These are phyloP conservation scores for Protomyctophum bolini DNA, from an alignment of 2,113 vertebrate species.

Conservation along the genomic window DNA sequence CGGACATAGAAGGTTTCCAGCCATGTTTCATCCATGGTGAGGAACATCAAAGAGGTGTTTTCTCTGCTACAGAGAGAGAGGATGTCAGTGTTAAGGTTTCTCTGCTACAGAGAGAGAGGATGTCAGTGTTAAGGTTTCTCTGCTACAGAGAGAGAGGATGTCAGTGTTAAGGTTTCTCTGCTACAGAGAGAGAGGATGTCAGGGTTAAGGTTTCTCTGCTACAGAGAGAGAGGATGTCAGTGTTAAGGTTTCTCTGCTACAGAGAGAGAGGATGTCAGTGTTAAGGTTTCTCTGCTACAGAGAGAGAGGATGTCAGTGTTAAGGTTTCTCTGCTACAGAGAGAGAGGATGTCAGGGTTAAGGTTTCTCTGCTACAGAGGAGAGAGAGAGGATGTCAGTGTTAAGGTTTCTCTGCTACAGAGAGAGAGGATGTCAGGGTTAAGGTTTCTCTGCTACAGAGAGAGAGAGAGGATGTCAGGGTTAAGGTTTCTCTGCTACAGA, in stretches of 20 bases:
- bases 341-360: too few species aligned
- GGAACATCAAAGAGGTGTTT: constrained; percentile 59
- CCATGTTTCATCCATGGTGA: constrained; percentile 44
- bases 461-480: too few species aligned
- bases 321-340: background rate
- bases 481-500: constrained; percentile 2
- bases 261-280: too few species aligned
- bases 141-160: background rate
- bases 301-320: too few species aligned
- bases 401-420: constrained; percentile 1
- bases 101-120: background rate
- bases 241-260: constrained; percentile 12
- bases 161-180: too few species aligned
- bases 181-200: background rate
- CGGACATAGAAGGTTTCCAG: background rate
- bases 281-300: constrained; percentile 8
- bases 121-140: too few species aligned
- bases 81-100: constrained; percentile 35
- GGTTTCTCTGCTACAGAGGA: background rate
- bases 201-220: constrained; percentile 17
- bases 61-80: constrained; percentile 2
- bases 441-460: background rate
- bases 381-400: too few species aligned
- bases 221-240: too few species aligned
- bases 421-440: too few species aligned